These are phyloP conservation scores for Hylaea fasciaria DNA, from an alignment of 2,888 invertebrate genomes.

Conservation along the genomic window DNA sequence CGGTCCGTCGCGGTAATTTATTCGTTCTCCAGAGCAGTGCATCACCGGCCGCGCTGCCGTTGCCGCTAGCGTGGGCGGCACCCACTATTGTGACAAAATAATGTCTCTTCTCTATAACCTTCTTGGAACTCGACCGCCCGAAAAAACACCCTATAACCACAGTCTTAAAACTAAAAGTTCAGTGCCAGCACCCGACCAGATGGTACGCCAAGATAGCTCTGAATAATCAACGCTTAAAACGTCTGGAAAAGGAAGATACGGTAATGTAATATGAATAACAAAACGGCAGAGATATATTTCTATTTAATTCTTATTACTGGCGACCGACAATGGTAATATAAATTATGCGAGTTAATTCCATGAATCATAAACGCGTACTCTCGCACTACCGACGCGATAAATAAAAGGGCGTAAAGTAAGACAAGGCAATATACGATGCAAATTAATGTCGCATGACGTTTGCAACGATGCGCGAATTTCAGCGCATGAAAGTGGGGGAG, in stretches of 20 bases:
- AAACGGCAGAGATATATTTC: slow-evolving; percentile 82
- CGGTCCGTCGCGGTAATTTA: slow-evolving; percentile 76
- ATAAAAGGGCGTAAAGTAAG: slow-evolving; percentile 37
- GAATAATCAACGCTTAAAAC: slow-evolving; percentile 85
- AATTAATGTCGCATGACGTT: neutral
- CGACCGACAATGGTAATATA: slow-evolving; percentile 72
- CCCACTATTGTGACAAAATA: slow-evolving; percentile 84
- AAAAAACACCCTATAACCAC: slow-evolving; percentile 65
- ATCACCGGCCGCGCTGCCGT: slow-evolving; percentile 77
- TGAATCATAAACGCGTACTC: slow-evolving; percentile 53
- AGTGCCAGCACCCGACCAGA: slow-evolving; percentile 60
- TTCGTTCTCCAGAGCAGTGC: slow-evolving; percentile 82
- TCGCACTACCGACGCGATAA: slow-evolving; percentile 43
- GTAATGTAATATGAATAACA: slow-evolving; percentile 84
- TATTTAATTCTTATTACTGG: slow-evolving; percentile 81
- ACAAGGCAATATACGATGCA: slow-evolving; percentile 5
- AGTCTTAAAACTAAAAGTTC: slow-evolving; percentile 56
- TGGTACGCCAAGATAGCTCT: slow-evolving; percentile 79
- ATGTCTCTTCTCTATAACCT: slow-evolving; percentile 79
- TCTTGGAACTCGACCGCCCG: slow-evolving; percentile 56
- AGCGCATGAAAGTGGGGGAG: no score
- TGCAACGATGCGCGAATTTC: neutral
- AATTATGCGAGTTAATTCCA: slow-evolving; percentile 66
- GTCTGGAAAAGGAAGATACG: slow-evolving; percentile 84
- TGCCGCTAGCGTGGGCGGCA: slow-evolving; percentile 79